Evolutionary conservation across 2,888 invertebrate genomes (phyloP), one percentile per base, ranked within the genome.

Genomic region (Mythimna ferrago): DNA sequence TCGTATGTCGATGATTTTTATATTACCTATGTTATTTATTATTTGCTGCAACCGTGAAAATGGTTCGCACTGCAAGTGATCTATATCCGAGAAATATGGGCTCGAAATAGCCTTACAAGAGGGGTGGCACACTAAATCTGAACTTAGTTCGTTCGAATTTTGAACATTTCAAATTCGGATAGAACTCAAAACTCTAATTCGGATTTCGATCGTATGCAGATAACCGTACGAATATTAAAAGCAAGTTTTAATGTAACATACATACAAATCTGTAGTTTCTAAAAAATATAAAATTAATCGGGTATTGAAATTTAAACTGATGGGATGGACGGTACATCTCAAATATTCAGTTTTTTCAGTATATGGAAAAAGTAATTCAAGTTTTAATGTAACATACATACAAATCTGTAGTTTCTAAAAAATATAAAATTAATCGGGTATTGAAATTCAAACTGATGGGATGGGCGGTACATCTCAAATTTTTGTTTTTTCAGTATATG

Each of bases 381-480:
- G 60, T 73, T 80, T 14, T 62, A 58, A 82, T 64, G 66, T 56
- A 60, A 57, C 77, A 81, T 60, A 68, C 38, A 79, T 75, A 71
- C 72, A 83, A 81, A 72, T 83, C 83, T 65, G 54, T 76, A 76
- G 84, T 75, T 67, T 53, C 21, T 48, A 64, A 80, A 81, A 65
- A 32, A n/a, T 35, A 26, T 63, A 32, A 38, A 51, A 44, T 3
- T 38, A 41, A 19, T 73, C 9, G 19, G 51, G 9, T 48, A 44
- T 35, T 38, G 16, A 32, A 56, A 73, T 58, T 51, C 9, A 21
- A 73, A 64, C 38, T 51, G 26, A 48, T 41, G 44, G 11, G n/a
- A 63, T 41, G 62, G 19, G 48, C 35, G 62, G 19, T 19, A 19
- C 38, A 57, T 69, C 58, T 41, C 3, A 11, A 32, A 48, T 72